phyloP scores from a whole-genome alignment of 1,140 invertebrate genomes.

The Xylocopa sonorina region DNA sequence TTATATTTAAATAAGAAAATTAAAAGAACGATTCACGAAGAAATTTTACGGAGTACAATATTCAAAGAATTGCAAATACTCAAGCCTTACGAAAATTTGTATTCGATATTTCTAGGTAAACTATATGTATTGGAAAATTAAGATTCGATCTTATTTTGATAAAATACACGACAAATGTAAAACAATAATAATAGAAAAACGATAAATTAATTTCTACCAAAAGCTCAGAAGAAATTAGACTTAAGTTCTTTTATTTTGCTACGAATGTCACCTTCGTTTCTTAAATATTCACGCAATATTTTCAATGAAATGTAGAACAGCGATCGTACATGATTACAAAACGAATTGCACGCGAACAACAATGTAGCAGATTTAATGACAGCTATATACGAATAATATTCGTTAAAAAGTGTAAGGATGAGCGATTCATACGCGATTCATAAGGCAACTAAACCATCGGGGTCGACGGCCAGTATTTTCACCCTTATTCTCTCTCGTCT shows the following conservation, averaged over 20 bases:
- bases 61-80: no score
- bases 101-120: no score
- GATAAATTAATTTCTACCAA: no score
- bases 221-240: no score
- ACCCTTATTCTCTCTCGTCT: conserved; percentile 43
- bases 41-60: no score
- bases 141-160: neutral
- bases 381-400: neutral
- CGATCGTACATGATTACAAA: no score
- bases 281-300: neutral
- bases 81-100: no score
- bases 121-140: neutral
- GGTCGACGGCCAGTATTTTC: conserved; percentile 58
- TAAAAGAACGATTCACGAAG: no score
- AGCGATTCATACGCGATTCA: conserved; percentile 47
- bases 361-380: neutral
- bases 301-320: no score
- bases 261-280: neutral
- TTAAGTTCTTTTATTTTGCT: neutral
- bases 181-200: neutral
- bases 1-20: neutral
- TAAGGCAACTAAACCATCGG: conserved; percentile 59
- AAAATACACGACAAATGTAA: neutral
- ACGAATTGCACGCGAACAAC: neutral
- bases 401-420: conserved; percentile 11